Evolutionary conservation across 2,888 invertebrate species (phyloP).

Genomic region (Marronus borbonicus): DNA sequence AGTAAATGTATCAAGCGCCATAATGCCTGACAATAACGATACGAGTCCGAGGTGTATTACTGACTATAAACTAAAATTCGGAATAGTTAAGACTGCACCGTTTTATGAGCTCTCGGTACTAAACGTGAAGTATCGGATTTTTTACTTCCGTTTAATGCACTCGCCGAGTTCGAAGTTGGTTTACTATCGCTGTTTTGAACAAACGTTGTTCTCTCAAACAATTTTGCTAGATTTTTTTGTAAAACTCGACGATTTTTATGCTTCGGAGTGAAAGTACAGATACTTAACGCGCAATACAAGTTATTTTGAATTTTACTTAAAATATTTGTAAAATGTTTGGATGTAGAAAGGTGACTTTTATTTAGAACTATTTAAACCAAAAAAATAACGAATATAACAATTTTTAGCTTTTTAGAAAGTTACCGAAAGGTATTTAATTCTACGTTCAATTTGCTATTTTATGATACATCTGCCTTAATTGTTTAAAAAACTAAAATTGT

Average conservation of each 20-base stretch:
- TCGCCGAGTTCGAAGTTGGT: background rate
- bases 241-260: background rate
- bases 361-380: no score
- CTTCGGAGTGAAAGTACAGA: no score
- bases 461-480: no score
- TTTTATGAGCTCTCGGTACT: background rate
- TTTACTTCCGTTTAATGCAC: slow-evolving; percentile 3
- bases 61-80: slow-evolving; percentile 7
- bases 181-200: background rate
- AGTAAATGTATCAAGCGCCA: background rate
- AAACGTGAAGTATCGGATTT: background rate
- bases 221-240: background rate
- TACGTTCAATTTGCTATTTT: no score
- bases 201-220: background rate
- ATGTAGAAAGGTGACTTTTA: no score
- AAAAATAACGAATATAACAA: no score
- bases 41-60: background rate
- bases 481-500: no score
- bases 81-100: background rate
- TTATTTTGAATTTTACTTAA: no score
- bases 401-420: no score
- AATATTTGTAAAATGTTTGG: no score
- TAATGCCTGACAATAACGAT: background rate
- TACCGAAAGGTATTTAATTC: no score
- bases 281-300: no score